Percentiles rank a stretch among this genome's conserved stretches.
These are phyloP conservation scores for Drosophila bocqueti DNA, from an alignment of 1,140 invertebrate species.

Conservation along the genomic window DNA sequence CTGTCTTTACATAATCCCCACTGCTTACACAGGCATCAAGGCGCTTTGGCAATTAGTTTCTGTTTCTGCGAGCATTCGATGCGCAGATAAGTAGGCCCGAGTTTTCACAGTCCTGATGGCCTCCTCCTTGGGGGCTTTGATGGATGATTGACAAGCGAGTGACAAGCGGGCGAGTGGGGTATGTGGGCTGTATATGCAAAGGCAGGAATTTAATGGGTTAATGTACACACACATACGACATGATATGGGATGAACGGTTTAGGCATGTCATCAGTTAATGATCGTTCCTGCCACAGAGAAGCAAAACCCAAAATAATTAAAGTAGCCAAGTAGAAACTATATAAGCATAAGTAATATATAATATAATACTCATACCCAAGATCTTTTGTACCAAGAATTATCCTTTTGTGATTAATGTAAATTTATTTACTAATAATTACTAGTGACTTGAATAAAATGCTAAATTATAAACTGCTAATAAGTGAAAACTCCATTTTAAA, in stretches of 20 bases:
- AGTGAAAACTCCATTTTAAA: neutral
- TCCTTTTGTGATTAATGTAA: neutral
- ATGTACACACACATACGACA: conserved; percentile 15
- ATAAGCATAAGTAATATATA: too few species aligned
- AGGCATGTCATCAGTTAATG: conserved; percentile 36
- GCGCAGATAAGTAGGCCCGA: conserved; percentile 65
- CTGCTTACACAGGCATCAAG: conserved; percentile 64
- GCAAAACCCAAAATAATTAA: conserved; percentile 4
- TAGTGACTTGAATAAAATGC: too few species aligned
- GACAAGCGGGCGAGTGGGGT: conserved; percentile 40
- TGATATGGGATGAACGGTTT: conserved; percentile 21
- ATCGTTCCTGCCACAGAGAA: neutral
- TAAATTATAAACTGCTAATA: too few species aligned
- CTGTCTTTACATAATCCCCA: conserved; percentile 71
- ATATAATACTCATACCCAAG: too few species aligned
- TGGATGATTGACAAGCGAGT: conserved; percentile 70
- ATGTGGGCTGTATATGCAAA: conserved; percentile 15
- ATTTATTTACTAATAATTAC: too few species aligned
- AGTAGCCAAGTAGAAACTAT: too few species aligned
- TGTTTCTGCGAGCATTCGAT: conserved; percentile 52
- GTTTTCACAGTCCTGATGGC: conserved; percentile 41
- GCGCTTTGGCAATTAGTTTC: conserved; percentile 77
- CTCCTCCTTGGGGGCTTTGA: conserved; percentile 46
- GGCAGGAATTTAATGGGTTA: conserved; percentile 60
- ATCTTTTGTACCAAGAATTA: neutral